Base-by-base conservation (phyloP, 2,888 invertebrate genomes). In the Schizaphis graminum region DNA sequence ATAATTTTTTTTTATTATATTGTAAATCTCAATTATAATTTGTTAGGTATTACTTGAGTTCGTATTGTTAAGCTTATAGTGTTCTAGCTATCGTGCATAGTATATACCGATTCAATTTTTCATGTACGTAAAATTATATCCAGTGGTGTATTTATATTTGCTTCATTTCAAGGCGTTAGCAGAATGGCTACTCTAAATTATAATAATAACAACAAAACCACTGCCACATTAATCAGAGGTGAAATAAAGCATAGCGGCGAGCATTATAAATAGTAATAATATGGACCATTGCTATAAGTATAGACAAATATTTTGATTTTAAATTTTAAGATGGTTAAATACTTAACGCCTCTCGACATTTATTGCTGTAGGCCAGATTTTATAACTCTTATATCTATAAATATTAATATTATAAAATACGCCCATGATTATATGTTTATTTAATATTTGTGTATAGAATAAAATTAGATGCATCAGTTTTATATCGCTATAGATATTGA, bases 71-170 rank as follows among this genome's bases (percentile, higher is more conserved):
- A 49, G 53, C 53, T 67, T 2, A n/a, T n/a, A 35, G 35, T 35
- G 16, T n/a, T 61, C 7, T 16, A 67, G 35, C 16, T n/a, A 16
- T 35, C n/a, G 35, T 35, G 16, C 67, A 67, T 67, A 67, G 35
- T 67, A n/a, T 67, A n/a, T 21, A 67, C 16, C 1, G 3, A 67
- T 21, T 35, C 16, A 35, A 16, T 67, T 67, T 67, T 16, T 35
- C 67, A 16, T 16, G 67, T 67, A 16, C 21, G 67, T 67, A 35
- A 67, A 67, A 67, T 67, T 67, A 67, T 35, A 67, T 35, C 21
- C 35, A 35, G 67, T 1, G 16, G 67, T 67, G 67, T 35, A 67
- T 35, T 94, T 91, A 94, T 35, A 86, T 57, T 86, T 67, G 77
- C 67, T 67, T 35, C 16, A 67, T 16, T 67, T 35, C 67, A 67